Conservation (phyloP, 2,113 vertebrate species). For the Erythrolamprus reginae region DNA sequence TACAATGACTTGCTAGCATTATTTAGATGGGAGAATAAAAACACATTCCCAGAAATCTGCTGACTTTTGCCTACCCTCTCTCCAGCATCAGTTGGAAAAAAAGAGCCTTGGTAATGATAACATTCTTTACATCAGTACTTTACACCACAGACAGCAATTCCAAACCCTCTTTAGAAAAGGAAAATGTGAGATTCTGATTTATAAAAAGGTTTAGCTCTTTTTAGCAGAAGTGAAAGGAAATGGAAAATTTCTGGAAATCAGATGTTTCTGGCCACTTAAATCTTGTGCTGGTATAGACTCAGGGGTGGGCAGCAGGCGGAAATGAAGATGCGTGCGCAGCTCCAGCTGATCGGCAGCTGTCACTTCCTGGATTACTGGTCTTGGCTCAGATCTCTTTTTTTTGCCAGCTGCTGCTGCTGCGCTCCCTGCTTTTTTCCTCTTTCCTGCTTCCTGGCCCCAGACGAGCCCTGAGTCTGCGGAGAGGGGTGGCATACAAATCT, state of each 20-base stretch:
- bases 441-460: too few relatives aligned
- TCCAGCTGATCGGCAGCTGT: too few relatives aligned
- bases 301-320: too few relatives aligned
- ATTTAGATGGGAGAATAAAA: constrained; percentile 55
- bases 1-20: constrained; percentile 31
- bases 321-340: too few relatives aligned
- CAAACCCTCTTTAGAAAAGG: not conserved
- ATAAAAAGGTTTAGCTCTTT: not conserved
- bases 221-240: not conserved
- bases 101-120: not conserved
- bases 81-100: constrained; percentile 33
- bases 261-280: not conserved
- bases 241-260: not conserved
- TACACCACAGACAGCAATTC: not conserved
- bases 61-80: constrained; percentile 35
- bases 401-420: too few relatives aligned
- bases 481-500: too few relatives aligned
- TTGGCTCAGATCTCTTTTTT: too few relatives aligned
- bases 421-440: too few relatives aligned
- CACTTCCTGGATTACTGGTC: too few relatives aligned
- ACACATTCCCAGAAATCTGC: constrained; percentile 24
- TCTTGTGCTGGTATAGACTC: not conserved
- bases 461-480: too few relatives aligned
- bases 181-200: not conserved
- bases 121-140: constrained; percentile 25